Evolutionary conservation across 2,797 vertebrate genomes (phyloP), one percentile per base, ranked within the genome.

Genomic region (Brotula barbata): DNA sequence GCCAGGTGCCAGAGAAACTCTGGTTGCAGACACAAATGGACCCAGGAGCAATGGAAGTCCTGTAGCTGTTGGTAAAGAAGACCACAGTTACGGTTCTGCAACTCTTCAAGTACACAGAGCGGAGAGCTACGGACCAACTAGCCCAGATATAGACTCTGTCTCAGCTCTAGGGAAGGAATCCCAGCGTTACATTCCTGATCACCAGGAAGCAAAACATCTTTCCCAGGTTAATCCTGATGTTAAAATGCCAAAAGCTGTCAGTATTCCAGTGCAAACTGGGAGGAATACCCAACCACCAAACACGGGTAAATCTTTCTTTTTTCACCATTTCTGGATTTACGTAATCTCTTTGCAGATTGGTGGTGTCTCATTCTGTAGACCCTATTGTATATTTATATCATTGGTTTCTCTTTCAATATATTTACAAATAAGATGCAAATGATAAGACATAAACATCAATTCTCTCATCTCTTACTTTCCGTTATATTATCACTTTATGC

Each of bases 291-390:
- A 80, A 59, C 57, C 58, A 68, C 50, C 82, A 78, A 81, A 82
- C 85, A 85, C 80, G 78, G 80, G 64, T 69, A 66, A 79, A 65
- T 66, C 64, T 68, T 74, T 64, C 57, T 57, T 57, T 43, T 58
- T 58, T 33, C 45, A 73, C 41, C 57, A 40, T 52, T 43, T 66
- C 16, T 59, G 13, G 7, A 42, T 58, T n/a, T 40, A 28, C 8
- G 25, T 28, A 8, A 28, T 28, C 25, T 28, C 25, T 28, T 28
- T 33, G 31, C 5, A 33, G 33, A 49, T 21, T 36, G 50, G 41
- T 34, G 28, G 43, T 44, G 31, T 49, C n/a, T 48, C 19, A 56
- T 17, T 43, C 19, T 22, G 50, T 6, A 62, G 48, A 28, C 42
- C 13, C n/a, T 13, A 17, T 9, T 1, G 5, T 12, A 2, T 47